A percentile compares a stretch with the other conserved stretches of the same genome.
Evolutionary conservation across 2,797 vertebrate genomes (phyloP).

Genomic region (Rhinella marina): DNA sequence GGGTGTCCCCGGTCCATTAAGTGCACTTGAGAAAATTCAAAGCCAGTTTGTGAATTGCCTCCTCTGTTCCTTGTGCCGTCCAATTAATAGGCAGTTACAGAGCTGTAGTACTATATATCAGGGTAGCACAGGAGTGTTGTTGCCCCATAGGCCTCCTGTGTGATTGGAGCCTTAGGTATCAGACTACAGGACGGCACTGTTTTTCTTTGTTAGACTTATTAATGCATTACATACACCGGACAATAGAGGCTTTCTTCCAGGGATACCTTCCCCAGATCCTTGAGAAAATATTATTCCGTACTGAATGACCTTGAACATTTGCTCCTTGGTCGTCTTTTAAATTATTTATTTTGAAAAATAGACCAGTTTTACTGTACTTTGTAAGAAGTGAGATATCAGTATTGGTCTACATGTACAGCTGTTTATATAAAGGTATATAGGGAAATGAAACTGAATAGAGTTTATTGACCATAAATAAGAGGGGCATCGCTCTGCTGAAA

Average conservation of each 20-base stretch:
- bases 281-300: slow-evolving; percentile 26
- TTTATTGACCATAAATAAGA: neutral
- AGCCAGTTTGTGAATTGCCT: neutral
- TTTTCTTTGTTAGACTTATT: slow-evolving; percentile 38
- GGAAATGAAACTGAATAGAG: neutral
- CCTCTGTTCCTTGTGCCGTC: neutral
- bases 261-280: slow-evolving; percentile 27
- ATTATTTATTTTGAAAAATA: neutral
- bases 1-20: neutral
- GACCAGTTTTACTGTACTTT: neutral
- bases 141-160: slow-evolving; percentile 54
- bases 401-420: neutral
- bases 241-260: slow-evolving; percentile 22
- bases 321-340: neutral
- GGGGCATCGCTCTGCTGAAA: neutral
- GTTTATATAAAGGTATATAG: neutral
- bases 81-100: neutral
- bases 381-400: neutral
- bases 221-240: slow-evolving; percentile 24
- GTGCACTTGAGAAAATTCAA: neutral
- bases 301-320: slow-evolving; percentile 14
- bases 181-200: slow-evolving; percentile 25
- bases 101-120: neutral
- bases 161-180: slow-evolving; percentile 52
- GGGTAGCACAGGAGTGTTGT: neutral